Percentiles rank a stretch among this genome's conserved stretches.
phyloP scores from a whole-genome alignment of 1,140 invertebrate genomes.

The Drosophila grimshawi region DNA sequence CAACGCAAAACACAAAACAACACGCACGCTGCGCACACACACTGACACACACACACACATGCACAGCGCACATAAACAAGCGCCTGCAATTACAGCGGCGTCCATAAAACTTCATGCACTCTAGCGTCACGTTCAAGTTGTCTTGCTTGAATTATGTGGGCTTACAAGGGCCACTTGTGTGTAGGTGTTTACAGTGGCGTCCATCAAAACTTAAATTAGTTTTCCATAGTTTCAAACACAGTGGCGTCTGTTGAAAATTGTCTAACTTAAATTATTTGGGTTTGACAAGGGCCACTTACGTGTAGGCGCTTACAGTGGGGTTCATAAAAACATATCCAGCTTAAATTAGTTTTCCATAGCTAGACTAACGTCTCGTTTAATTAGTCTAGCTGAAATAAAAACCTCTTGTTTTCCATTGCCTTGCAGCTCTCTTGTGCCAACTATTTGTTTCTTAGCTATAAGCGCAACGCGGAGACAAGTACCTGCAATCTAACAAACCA shows the following conservation, averaged over 20 bases:
- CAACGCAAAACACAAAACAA: conserved; percentile 62
- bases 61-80: conserved; percentile 33
- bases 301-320: conserved; percentile 22
- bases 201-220: not conserved
- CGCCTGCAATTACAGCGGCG: conserved; percentile 28
- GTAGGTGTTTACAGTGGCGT: not conserved
- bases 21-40: conserved; percentile 47
- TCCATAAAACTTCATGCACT: not conserved
- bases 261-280: too few relatives aligned
- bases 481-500: conserved; percentile 89
- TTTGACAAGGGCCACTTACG: not conserved
- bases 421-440: conserved; percentile 93
- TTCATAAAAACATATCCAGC: not conserved
- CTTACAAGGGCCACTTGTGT: not conserved
- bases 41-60: conserved; percentile 11
- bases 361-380: too few relatives aligned
- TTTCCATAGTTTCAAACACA: too few relatives aligned
- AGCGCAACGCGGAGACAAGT: conserved; percentile 88
- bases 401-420: conserved; percentile 40
- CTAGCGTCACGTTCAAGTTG: not conserved
- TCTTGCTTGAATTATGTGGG: conserved; percentile 19
- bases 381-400: not conserved
- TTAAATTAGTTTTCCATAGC: too few relatives aligned
- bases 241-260: too few relatives aligned
- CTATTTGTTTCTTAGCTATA: conserved; percentile 96